Evolutionary conservation across 2,797 vertebrate genomes (phyloP), one percentile per base, ranked within the genome.

Genomic region (Ctenochaetus hawaiiensis): DNA sequence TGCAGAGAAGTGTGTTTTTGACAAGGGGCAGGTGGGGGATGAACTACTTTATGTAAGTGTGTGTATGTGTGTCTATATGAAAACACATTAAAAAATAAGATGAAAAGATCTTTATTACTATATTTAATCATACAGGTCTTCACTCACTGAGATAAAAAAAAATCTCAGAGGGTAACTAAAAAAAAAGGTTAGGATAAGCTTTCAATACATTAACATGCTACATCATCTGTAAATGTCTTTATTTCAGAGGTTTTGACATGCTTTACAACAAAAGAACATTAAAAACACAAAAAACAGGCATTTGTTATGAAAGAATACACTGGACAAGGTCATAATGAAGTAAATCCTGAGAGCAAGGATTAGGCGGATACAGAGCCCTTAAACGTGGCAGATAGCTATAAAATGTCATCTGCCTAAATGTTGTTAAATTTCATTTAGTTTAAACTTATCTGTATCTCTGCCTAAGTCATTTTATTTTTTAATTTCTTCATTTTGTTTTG

Each of bases 21-120:
- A 72, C n/a, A 44, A 37, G 34, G 43, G 26, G 53, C 37, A 56
- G 59, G 56, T 34, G 1, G 58, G 47, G 54, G 78, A 49, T 60
- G 43, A 63, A 69, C 60, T 52, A 64, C 67, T 52, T 49, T 20
- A 47, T 80, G 65, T 59, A 69, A 57, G 17, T 18, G 53, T 69
- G 66, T 65, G 63, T 30, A 41, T 64, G 64, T 72, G 66, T 72
- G 62, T 53, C 41, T 39, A 68, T 75, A 30, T 52, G 16, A 17
- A 43, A 61, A 49, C 47, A 77, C 72, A 80, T 81, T 79, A 70
- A 43, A 41, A 71, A 61, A 67, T 67, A 34, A 77, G 53, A 65
- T 75, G 48, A 20, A 65, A 72, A 62, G 41, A 76, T 72, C 30
- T 51, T 67, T 58, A 70, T 76, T 91, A 76, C 83, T 93, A 84